Base-by-base conservation (phyloP, 2,797 vertebrate species). In the Manis pentadactyla region DNA sequence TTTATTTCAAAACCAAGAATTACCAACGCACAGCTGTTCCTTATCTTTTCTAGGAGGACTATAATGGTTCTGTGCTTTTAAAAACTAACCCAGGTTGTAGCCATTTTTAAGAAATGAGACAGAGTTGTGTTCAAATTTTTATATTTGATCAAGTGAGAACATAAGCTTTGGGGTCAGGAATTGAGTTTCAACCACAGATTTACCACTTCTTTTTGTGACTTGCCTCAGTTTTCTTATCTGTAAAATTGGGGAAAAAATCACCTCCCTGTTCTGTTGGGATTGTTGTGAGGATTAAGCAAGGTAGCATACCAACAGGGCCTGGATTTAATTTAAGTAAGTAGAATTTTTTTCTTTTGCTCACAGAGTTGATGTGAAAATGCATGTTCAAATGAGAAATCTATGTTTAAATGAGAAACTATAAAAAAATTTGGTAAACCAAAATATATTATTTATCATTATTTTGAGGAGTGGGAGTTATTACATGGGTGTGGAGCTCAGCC, bases 131-230 rank as follows among this genome's bases (percentile, higher is more conserved):
- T 61, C 42, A 75, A 27, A 51, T 81, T 87, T 53, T 73, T 87
- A 12, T 87, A 25, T 42, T 81, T 95, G 55, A 87, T 91, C 27
- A 83, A 95, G 27, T 73, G n/a, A 94, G 27, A 59, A n/a, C 25
- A 4, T 59, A 51, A 75, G n/a, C 64, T 71, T 93, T 34, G 27
- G 17, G 34, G 12, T 31, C 27, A n/a, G 42, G 87, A 61, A 82
- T 68, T 69, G 13, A 82, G 34, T 88, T 61, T 92, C 39, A 92
- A 31, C n/a, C 57, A 15, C 11, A 73, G 18, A 15, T 37, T 59
- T 93, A 23, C 5, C 14, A 59, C 39, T 59, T 87, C 31, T 49
- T 81, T 81, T 34, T 81, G 66, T 66, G 49, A 39, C 34, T 91
- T 87, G 39, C 83, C 74, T 81, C 75, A 81, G 75, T 81, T 66